These are phyloP conservation scores for Drusus annulatus DNA, from an alignment of 1,140 invertebrate genomes.

Conservation along the genomic window DNA sequence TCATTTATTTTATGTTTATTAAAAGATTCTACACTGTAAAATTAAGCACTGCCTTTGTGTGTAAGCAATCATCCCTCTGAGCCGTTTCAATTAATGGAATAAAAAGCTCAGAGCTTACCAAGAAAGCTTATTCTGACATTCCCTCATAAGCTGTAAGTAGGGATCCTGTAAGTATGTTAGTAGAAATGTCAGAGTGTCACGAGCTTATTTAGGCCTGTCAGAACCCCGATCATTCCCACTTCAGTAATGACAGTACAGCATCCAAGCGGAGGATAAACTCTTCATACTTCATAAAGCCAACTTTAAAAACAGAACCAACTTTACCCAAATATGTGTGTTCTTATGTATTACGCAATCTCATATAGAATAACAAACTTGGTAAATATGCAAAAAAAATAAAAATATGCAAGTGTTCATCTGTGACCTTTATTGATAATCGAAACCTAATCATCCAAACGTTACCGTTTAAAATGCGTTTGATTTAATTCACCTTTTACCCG, in stretches of 20 bases:
- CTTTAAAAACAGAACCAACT: neutral
- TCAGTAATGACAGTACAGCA: conserved; percentile 33
- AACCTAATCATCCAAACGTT: too few relatives aligned
- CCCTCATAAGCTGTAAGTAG: conserved; percentile 37
- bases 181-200: conserved; percentile 32
- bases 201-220: conserved; percentile 41
- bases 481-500: too few relatives aligned
- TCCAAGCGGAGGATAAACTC: conserved; percentile 21
- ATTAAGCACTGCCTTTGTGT: neutral
- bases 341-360: too few relatives aligned
- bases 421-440: too few relatives aligned
- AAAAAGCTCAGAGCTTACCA: conserved; percentile 38
- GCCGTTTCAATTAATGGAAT: conserved; percentile 27
- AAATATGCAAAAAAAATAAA: too few relatives aligned
- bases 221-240: conserved; percentile 31
- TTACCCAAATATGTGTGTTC: too few relatives aligned
- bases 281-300: conserved; percentile 18
- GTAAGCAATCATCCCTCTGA: neutral
- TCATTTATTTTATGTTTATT: neutral
- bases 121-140: conserved; percentile 38
- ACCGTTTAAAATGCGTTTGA: too few relatives aligned
- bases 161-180: conserved; percentile 27
- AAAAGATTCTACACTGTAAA: neutral
- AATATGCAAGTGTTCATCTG: too few relatives aligned
- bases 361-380: too few relatives aligned